Evolutionary conservation across 2,113 vertebrate genomes (phyloP).

Genomic region (Etheostoma spectabile): DNA sequence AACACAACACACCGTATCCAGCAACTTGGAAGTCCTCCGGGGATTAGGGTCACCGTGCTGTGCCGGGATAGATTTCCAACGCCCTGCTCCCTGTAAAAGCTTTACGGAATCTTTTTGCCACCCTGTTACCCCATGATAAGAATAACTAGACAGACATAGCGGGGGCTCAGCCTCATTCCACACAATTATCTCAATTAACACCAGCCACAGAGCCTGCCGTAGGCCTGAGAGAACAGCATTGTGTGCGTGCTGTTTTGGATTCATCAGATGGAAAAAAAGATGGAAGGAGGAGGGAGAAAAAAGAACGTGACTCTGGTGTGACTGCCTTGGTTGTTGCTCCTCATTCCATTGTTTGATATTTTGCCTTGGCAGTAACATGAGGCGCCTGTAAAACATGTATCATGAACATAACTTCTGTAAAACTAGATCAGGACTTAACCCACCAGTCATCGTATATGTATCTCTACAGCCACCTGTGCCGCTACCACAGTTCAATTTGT

Average conservation of each 20-base stretch:
- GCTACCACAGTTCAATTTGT: conserved; percentile 45
- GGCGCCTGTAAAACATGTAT: conserved; percentile 48
- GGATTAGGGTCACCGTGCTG: conserved; percentile 31
- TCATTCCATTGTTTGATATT: conserved; percentile 64
- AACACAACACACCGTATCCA: conserved; percentile 64
- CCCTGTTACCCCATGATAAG: conserved; percentile 59
- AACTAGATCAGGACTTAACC: conserved; percentile 7
- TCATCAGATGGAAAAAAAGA: conserved; percentile 37
- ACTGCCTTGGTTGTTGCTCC: conserved; percentile 1
- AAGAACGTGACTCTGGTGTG: conserved; percentile 31
- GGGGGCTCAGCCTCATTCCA: conserved; percentile 59
- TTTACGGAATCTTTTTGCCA: conserved; percentile 51
- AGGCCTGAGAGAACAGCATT: conserved; percentile 17
- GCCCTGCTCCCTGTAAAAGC: conserved; percentile 43
- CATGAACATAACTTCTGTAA: conserved; percentile 48
- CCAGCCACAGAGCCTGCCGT: not conserved
- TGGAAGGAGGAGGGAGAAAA: not conserved
- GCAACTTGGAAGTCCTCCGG: conserved; percentile 41
- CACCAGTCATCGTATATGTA: not conserved
- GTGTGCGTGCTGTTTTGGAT: conserved; percentile 30
- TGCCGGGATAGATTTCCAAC: conserved; percentile 46
- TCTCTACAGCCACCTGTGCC: conserved; percentile 45
- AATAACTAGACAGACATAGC: conserved; percentile 58
- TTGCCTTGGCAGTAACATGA: conserved; percentile 55
- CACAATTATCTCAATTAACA: conserved; percentile 72